A percentile compares a stretch with the other conserved stretches of the same genome.
Conservation (phyloP, 1,140 invertebrate species). For the Nasonia giraulti region DNA sequence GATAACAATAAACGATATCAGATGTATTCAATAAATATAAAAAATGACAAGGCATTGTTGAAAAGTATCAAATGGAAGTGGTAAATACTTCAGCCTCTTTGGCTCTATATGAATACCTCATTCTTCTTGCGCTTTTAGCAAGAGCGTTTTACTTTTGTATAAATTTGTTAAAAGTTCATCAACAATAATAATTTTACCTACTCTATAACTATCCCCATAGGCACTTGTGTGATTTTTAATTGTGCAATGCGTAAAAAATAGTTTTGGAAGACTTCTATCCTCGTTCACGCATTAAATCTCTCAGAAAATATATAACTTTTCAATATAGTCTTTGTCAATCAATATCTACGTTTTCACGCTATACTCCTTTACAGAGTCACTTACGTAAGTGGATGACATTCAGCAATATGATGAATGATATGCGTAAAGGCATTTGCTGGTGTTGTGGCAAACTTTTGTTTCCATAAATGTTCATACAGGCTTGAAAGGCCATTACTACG, state of each 20-base stretch:
- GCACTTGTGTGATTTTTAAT: slow-evolving; percentile 52
- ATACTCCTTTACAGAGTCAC: slow-evolving; percentile 23
- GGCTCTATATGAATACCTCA: slow-evolving; percentile 25
- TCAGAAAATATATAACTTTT: slow-evolving; percentile 47
- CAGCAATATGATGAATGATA: slow-evolving; percentile 72
- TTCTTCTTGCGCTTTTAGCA: slow-evolving; percentile 3
- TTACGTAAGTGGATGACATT: slow-evolving; percentile 69
- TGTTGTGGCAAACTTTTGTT: slow-evolving; percentile 67
- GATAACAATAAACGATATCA: slow-evolving; percentile 46
- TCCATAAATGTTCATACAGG: slow-evolving; percentile 70
- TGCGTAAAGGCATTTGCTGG: slow-evolving; percentile 69
- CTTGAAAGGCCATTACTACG: slow-evolving; percentile 62
- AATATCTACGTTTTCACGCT: slow-evolving; percentile 35
- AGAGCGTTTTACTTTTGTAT: slow-evolving; percentile 33
- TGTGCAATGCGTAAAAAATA: slow-evolving; percentile 51
- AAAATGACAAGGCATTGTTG: slow-evolving; percentile 24
- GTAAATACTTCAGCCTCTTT: slow-evolving; percentile 36
- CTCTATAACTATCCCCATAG: slow-evolving; percentile 46
- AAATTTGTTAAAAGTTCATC: slow-evolving; percentile 49
- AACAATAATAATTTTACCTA: slow-evolving; percentile 49
- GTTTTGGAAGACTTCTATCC: slow-evolving; percentile 53
- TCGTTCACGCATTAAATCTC: slow-evolving; percentile 46
- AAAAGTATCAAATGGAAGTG: slow-evolving; percentile 36
- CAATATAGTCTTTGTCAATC: slow-evolving; percentile 47
- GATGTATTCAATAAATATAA: slow-evolving; percentile 21